Conservation (phyloP, 1,140 invertebrate species). For the Drosophila rhopaloa region DNA sequence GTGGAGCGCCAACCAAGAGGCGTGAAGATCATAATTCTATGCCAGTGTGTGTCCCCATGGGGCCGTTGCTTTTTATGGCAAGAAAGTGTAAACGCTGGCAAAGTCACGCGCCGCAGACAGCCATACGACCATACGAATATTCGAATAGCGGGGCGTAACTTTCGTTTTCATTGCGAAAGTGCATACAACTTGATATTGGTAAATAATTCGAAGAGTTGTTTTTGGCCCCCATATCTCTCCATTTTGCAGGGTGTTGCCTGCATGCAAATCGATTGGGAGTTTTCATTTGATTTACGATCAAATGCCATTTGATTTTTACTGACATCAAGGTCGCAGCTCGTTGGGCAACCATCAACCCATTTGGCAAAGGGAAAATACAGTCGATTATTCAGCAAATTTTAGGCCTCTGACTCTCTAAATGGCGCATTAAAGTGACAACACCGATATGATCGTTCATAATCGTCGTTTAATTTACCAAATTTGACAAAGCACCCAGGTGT, state of each 20-base stretch:
- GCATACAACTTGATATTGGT: slow-evolving; percentile 75
- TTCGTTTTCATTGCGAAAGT: slow-evolving; percentile 83
- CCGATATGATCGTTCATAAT: slow-evolving; percentile 42
- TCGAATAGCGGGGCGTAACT: slow-evolving; percentile 56
- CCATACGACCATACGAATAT: slow-evolving; percentile 1
- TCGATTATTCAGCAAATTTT: slow-evolving; percentile 3
- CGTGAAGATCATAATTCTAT: slow-evolving; percentile 81
- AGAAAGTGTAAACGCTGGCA: slow-evolving; percentile 72
- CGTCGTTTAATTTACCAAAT: slow-evolving; percentile 20
- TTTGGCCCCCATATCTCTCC: slow-evolving; percentile 46
- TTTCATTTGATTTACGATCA: slow-evolving; percentile 35
- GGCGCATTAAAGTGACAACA: slow-evolving; percentile 32
- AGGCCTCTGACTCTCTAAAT: slow-evolving; percentile 13
- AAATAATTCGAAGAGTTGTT: slow-evolving; percentile 46
- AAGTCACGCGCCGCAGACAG: slow-evolving; percentile 63
- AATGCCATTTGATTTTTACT: slow-evolving; percentile 29
- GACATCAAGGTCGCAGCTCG: slow-evolving; percentile 59
- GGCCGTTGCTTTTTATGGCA: slow-evolving; percentile 55
- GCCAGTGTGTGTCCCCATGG: slow-evolving; percentile 19
- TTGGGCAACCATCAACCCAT: slow-evolving; percentile 8
- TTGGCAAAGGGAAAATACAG: slow-evolving; percentile 14
- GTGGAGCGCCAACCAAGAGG: slow-evolving; percentile 41
- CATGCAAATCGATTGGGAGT: slow-evolving; percentile 47
- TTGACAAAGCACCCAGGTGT: slow-evolving; percentile 50
- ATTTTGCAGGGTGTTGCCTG: slow-evolving; percentile 43